Percentiles rank a stretch among this genome's conserved stretches.
These are phyloP conservation scores for Hiodon tergisus DNA, from an alignment of 2,113 vertebrate genomes.

Conservation along the genomic window DNA sequence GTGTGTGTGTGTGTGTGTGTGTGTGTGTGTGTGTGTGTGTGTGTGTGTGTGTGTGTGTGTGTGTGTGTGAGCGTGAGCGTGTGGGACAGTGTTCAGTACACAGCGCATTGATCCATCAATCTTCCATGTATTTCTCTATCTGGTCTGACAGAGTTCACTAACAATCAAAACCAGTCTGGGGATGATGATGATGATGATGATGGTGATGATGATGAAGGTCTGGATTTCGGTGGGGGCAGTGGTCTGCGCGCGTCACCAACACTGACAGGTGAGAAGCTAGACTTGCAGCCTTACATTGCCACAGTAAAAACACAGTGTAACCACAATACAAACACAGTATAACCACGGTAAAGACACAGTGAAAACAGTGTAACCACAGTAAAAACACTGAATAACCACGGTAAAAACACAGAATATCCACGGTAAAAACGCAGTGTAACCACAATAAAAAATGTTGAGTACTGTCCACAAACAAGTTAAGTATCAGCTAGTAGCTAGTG, in stretches of 20 bases:
- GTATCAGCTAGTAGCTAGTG: neutral
- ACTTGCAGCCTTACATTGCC: neutral
- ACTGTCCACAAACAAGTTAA: neutral
- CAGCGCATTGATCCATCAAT: no score
- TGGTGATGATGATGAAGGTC: neutral
- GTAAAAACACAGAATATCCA: neutral
- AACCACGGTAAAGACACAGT: no score
- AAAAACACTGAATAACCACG: no score
- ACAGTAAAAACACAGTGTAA: no score
- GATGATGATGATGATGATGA: slow-evolving; percentile 5
- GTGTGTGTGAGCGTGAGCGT: no score
- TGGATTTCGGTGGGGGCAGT: neutral
- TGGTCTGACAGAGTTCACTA: neutral
- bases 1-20: neutral
- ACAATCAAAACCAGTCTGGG: neutral
- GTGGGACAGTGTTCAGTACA: no score
- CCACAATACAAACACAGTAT: neutral
- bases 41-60: no score
- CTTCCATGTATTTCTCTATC: neutral
- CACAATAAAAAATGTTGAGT: neutral
- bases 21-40: no score
- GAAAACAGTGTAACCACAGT: no score
- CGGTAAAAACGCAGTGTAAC: no score
- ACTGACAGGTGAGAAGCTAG: neutral
- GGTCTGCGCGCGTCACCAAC: neutral